Evolutionary conservation across 1,140 invertebrate genomes (phyloP).

Genomic region (Grapholita molesta): DNA sequence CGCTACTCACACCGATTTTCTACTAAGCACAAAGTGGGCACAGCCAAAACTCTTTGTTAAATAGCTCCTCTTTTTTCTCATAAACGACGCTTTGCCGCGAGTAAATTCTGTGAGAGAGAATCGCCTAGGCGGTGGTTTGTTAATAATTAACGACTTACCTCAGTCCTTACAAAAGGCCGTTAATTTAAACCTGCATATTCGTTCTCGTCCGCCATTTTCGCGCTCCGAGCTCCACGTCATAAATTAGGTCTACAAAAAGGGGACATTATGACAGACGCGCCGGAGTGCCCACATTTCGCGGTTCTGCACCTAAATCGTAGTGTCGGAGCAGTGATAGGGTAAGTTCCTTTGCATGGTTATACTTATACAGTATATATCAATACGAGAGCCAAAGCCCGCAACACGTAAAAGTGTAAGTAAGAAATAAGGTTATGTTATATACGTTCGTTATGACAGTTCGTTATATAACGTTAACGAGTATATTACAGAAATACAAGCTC

Average conservation of each 20-base stretch:
- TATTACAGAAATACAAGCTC: no score
- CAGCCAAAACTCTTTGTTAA: neutral
- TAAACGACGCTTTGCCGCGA: neutral
- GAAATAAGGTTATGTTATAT: no score
- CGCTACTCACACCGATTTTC: neutral
- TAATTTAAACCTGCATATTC: slow-evolving; percentile 15
- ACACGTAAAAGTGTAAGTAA: no score
- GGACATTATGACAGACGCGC: slow-evolving; percentile 5
- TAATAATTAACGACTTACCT: slow-evolving; percentile 17
- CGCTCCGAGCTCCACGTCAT: slow-evolving; percentile 2
- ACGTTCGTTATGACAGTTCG: no score
- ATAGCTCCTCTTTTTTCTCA: neutral
- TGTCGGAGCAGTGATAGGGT: neutral
- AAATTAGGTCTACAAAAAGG: slow-evolving; percentile 12
- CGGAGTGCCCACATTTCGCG: neutral
- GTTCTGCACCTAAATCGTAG: neutral
- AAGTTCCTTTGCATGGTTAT: no score
- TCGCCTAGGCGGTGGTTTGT: neutral
- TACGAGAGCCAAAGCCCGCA: no score
- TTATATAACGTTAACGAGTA: no score
- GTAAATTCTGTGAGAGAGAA: neutral
- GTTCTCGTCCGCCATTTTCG: slow-evolving; percentile 3
- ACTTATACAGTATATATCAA: no score
- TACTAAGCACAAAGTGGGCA: neutral
- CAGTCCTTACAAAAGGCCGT: slow-evolving; percentile 6